Base-by-base conservation (phyloP, 2,888 invertebrate genomes). In the Mythimna ferrago region DNA sequence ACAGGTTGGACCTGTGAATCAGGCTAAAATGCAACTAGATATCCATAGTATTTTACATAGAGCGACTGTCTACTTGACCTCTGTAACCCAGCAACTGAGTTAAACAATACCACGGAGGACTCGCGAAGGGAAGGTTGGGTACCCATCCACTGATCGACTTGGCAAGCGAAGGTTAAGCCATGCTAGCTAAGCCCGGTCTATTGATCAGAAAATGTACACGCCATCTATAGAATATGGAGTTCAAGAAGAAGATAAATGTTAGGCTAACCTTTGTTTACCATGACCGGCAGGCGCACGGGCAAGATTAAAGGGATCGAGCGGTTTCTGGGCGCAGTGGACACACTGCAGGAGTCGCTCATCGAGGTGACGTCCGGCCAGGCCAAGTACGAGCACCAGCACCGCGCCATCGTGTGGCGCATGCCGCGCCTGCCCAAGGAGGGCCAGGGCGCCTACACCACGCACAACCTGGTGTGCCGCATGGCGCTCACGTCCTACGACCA, bases 361-460 rank as follows among this genome's bases (percentile, higher is more conserved):
- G 99, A 99, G 94, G 99, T 99, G 10, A 99, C 99, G 16, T 99
- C 99, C 0, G 99, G 99, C 64, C 98, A 99, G 93, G 99, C 99
- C 73, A 99, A 99, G 96, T 99, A 99, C 95, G 99, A 99, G 95
- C 99, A 99, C 96, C 99, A 99, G 91, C 99, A 99, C 96, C 97
- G 98, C 82, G 98, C 99, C 74, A 98, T 99, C 87, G 99, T 99
- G 48, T 99, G 99, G 99, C 97, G 99, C 87, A 99, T 99, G 97
- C 98, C 99, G 11, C 97, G 99, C 68, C 97, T 99, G 88, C 99
- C 99, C 71, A 99, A 99, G 94, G 99, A 99, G 95, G 99, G 99
- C 83, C 99, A 99, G 97, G 99, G 99, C 70, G 99, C 99, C 35
- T 99, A 99, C 95, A 99, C 99, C 80, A 99, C 98, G 32, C 99